Conservation (phyloP, 2,797 vertebrate species). For the Chelonia mydas region DNA sequence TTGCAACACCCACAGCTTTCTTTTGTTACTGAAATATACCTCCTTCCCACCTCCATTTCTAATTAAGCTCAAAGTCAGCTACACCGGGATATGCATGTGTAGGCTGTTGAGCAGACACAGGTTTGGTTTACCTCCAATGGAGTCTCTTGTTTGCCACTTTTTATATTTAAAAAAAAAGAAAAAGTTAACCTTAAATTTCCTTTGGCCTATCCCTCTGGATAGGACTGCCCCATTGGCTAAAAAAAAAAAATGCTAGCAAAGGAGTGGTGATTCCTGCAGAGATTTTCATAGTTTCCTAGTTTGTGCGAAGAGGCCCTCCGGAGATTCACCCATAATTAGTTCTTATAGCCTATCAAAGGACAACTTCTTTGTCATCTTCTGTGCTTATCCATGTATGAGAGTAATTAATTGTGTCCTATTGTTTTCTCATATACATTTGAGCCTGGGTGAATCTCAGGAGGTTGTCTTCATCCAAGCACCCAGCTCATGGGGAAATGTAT, state of each 20-base stretch:
- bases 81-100: fast-evolving
- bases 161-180: no score
- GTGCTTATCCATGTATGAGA: not conserved
- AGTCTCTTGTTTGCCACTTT: not conserved
- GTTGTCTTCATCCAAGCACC: not conserved
- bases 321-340: not conserved
- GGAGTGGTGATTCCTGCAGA: not conserved
- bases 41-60: not conserved
- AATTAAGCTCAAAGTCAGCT: fast-evolving
- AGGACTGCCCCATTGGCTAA: not conserved
- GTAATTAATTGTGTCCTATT: fast-evolving
- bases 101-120: fast-evolving
- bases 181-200: not conserved
- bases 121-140: not conserved
- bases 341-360: not conserved
- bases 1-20: not conserved
- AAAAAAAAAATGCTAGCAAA: not conserved
- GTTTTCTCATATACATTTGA: not conserved
- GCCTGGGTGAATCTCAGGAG: not conserved
- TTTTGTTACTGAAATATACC: not conserved
- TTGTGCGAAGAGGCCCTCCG: not conserved
- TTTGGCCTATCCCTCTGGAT: not conserved
- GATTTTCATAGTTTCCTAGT: not conserved
- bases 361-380: not conserved
- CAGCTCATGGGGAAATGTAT: not conserved